Evolutionary conservation across 2,113 vertebrate species (phyloP).

Genomic region (Cygnus buccinator): DNA sequence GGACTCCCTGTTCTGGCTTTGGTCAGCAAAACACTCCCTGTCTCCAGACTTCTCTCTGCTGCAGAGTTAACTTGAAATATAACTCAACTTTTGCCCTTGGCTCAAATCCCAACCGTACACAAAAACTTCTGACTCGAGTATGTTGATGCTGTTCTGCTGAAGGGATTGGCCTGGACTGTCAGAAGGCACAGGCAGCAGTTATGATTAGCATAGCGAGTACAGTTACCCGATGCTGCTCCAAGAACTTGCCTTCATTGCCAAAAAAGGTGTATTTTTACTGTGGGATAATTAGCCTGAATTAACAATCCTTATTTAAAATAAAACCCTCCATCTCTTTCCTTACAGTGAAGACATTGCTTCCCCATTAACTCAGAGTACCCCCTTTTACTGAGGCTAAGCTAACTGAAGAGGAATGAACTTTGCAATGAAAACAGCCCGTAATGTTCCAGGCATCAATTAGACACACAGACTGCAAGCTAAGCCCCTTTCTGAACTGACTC

Average conservation of each 20-base stretch:
- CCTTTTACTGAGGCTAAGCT: neutral
- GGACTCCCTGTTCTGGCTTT: constrained; percentile 48
- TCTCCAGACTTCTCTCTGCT: constrained; percentile 15
- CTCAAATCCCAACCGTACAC: constrained; percentile 48
- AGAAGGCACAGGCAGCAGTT: constrained; percentile 8
- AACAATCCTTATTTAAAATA: neutral
- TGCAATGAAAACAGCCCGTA: neutral
- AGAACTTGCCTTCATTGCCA: constrained; percentile 36
- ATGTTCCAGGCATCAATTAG: neutral
- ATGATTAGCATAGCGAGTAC: neutral
- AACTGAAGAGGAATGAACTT: neutral
- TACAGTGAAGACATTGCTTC: neutral
- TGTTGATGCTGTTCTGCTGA: constrained; percentile 26
- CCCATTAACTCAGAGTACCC: neutral
- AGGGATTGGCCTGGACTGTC: neutral
- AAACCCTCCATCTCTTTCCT: neutral
- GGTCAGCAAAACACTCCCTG: constrained; percentile 53
- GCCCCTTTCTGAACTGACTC: neutral
- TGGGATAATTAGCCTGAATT: constrained; percentile 17
- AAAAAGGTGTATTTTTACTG: constrained; percentile 61
- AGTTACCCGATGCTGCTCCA: neutral
- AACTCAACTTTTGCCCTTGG: constrained; percentile 46
- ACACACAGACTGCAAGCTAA: neutral
- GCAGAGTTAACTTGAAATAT: constrained; percentile 49
- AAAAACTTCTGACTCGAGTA: constrained; percentile 43